phyloP scores from a whole-genome alignment of 1,140 invertebrate species.

The Vollenhovia emeryi region DNA sequence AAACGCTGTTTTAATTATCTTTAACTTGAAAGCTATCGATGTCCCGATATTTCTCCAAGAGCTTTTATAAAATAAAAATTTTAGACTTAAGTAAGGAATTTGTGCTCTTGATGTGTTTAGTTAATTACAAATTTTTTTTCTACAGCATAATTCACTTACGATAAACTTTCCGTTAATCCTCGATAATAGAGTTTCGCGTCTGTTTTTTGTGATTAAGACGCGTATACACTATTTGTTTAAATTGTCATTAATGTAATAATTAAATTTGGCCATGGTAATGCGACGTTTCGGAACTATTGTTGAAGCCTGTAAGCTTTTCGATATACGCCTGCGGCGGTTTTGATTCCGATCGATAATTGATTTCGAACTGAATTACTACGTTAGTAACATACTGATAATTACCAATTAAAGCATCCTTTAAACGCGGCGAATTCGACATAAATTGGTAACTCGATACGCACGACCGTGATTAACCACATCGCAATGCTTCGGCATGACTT shows the following conservation, averaged over 20 bases:
- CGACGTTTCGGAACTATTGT: neutral
- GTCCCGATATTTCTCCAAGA: conserved; percentile 4
- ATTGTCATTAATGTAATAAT: neutral
- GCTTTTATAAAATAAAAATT: too few species aligned
- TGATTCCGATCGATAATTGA: conserved; percentile 9
- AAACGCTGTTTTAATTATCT: neutral
- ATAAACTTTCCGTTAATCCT: neutral
- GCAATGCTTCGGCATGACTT: conserved; percentile 47
- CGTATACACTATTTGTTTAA: neutral
- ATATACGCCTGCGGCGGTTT: neutral
- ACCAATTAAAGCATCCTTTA: conserved; percentile 51
- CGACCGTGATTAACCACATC: conserved; percentile 49
- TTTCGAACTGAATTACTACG: conserved; percentile 2
- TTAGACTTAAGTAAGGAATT: neutral
- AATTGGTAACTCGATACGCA: conserved; percentile 50
- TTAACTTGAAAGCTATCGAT: conserved; percentile 8
- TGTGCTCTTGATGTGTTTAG: neutral
- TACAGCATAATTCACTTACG: neutral
- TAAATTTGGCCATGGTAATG: neutral
- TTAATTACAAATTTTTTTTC: neutral
- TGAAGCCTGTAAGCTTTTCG: conserved; percentile 1
- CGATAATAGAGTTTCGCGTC: neutral
- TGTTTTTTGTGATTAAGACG: neutral
- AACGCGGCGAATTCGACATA: conserved; percentile 40
- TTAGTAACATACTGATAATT: conserved; percentile 52